These are phyloP conservation scores for Anarhynchus alexandrinus DNA, from an alignment of 2,113 vertebrate species.

Conservation along the genomic window DNA sequence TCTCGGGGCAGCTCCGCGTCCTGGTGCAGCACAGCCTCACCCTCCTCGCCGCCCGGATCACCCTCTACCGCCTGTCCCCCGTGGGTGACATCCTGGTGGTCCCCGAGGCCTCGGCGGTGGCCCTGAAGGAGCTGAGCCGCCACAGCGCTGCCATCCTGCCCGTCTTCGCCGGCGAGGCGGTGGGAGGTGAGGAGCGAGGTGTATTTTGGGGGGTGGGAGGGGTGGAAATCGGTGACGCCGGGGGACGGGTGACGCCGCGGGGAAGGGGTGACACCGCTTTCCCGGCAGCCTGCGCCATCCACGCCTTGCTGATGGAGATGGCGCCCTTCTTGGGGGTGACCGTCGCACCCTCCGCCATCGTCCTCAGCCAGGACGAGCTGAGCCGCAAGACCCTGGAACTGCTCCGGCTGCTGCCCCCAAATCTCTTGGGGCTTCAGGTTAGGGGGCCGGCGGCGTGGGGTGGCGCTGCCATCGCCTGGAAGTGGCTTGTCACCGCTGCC, in stretches of 20 bases:
- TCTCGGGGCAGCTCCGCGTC: slow-evolving; percentile 76
- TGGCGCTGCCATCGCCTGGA: background rate
- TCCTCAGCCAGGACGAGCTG: slow-evolving; percentile 81
- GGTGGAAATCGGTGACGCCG: background rate
- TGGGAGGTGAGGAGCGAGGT: slow-evolving; percentile 77
- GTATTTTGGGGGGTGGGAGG: too few species aligned
- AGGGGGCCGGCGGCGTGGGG: fast-evolving
- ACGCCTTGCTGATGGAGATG: slow-evolving; percentile 79
- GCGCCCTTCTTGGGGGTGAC: slow-evolving; percentile 41
- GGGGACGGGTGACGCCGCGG: background rate
- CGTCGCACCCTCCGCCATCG: slow-evolving; percentile 66
- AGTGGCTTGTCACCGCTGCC: too few species aligned
- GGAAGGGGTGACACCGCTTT: background rate
- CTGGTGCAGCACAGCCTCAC: slow-evolving; percentile 77
- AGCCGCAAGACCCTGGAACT: slow-evolving; percentile 79
- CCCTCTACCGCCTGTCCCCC: slow-evolving; percentile 47
- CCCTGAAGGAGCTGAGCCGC: slow-evolving; percentile 61
- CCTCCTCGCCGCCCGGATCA: slow-evolving; percentile 70
- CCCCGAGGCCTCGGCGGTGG: slow-evolving; percentile 18
- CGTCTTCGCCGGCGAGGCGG: slow-evolving; percentile 80
- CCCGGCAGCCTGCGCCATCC: slow-evolving; percentile 83
- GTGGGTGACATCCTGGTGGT: slow-evolving; percentile 64
- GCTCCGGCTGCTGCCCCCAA: slow-evolving; percentile 80
- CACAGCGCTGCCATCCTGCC: slow-evolving; percentile 77
- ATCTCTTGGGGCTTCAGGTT: slow-evolving; percentile 75